Evolutionary conservation across 2,888 invertebrate species (phyloP).

Genomic region (Tenodera sinensis): DNA sequence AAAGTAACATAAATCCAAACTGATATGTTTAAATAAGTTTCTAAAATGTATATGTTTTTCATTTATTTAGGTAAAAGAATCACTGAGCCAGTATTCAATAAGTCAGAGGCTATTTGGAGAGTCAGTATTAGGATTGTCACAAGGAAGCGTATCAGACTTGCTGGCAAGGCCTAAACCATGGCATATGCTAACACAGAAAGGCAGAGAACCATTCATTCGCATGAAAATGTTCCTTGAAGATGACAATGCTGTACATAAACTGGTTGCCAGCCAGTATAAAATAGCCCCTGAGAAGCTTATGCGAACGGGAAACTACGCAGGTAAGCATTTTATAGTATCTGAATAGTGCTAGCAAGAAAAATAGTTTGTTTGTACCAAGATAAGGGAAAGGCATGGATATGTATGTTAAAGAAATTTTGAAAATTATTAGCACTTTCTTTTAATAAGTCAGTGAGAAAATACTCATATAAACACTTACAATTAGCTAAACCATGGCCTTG

Average conservation of each 20-base stretch:
- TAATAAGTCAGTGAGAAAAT: too few species aligned
- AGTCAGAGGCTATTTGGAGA: conserved; percentile 98
- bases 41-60: conserved; percentile 17
- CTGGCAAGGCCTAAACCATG: conserved; percentile 97
- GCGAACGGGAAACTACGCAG: conserved; percentile 92
- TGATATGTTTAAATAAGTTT: too few species aligned
- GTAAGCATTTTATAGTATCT: conserved; percentile 40
- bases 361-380: too few species aligned
- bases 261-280: conserved; percentile 96
- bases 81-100: conserved; percentile 91
- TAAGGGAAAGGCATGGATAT: too few species aligned
- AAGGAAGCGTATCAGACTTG: conserved; percentile 96
- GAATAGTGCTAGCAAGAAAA: too few species aligned
- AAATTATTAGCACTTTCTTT: too few species aligned
- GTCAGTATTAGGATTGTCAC: conserved; percentile 92
- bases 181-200: conserved; percentile 98
- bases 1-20: too few species aligned
- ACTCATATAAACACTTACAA: too few species aligned
- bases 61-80: conserved; percentile 73
- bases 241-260: conserved; percentile 90
- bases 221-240: conserved; percentile 98
- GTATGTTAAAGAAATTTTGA: too few species aligned
- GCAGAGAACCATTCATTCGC: conserved; percentile 92
- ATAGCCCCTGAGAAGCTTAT: conserved; percentile 96
- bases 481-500: too few species aligned